Base-by-base conservation (phyloP, 1,140 invertebrate genomes). In the Onthophagus taurus region DNA sequence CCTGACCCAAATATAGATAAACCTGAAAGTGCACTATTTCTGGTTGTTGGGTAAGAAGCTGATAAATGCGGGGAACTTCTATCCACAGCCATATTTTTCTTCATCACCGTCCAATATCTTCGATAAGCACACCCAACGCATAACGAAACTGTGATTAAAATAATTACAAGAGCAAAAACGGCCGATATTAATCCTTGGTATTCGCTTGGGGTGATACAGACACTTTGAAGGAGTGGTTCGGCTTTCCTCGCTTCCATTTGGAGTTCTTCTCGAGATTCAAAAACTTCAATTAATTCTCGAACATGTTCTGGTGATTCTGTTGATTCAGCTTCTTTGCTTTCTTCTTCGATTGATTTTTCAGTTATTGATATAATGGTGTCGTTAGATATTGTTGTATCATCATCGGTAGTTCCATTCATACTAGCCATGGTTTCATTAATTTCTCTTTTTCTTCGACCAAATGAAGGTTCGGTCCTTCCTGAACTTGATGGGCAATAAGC, bases 221-320 rank as follows among this genome's bases (percentile, higher is more conserved):
- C 75, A 17, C 72, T 75, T 53, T 81, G 74, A n/a, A 71, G 49
- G 3, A 74, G 62, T 3, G 74, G 70, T 6, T 74, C 71, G 26
- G 74, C 68, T 52, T 70, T 72, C 23, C 75, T 67, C 2, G 77
- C 65, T 43, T 78, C 76, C 48, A 77, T 71, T 44, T 76, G 72
- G 52, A 84, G 75, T 53, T 85, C 82, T 55, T 81, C 78, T 31
- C 82, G 68, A 1, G 80, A 80, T 53, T 83, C 81, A 47, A 78
- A 81, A 0, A 77, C 74, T 70, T 87, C 82, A 43, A 89, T 88
- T 82, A 89, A 87, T 69, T 88, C 85, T 47, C 83, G 68, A 9
- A 90, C 85, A 60, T 83, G 82, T 60, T 88, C 83, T 0, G 75
- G 75, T n/a, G n/a, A n/a, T n/a, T n/a, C n/a, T n/a, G n/a, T n/a